Conservation (phyloP, 53 echinoderm and acorn worm genomes). For the Henricia sp. region DNA sequence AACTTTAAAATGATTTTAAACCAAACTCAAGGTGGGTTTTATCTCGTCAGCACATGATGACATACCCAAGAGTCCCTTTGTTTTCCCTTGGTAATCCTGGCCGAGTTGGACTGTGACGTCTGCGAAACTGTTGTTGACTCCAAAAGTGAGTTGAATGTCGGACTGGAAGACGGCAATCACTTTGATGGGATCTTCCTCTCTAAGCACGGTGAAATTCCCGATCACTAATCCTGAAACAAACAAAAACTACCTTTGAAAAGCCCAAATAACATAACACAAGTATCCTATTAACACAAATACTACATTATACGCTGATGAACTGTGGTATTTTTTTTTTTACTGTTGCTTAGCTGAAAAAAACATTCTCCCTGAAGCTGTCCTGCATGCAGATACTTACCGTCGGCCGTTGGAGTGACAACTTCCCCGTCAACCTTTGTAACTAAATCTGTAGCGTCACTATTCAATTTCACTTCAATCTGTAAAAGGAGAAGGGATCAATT, state of each 20-base stretch:
- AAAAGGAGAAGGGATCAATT: background rate
- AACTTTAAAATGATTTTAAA: no score
- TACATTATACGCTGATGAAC: no score
- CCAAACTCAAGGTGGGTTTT: no score
- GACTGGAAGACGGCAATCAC: background rate
- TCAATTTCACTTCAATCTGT: conserved; percentile 64
- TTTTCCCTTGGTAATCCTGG: background rate
- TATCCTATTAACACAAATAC: no score
- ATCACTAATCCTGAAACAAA: background rate
- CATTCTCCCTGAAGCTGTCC: no score
- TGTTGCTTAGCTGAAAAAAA: no score
- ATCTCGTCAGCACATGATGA: background rate
- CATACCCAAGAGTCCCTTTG: background rate
- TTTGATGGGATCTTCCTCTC: background rate
- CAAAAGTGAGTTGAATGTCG: background rate
- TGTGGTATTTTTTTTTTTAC: no score
- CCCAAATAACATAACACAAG: background rate
- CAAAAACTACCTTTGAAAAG: background rate
- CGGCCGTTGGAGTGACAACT: background rate
- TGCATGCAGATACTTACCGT: background rate
- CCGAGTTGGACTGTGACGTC: background rate
- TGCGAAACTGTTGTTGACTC: background rate
- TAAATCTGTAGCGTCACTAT: conserved; percentile 44
- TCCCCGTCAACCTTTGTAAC: conserved; percentile 40
- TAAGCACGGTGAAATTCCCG: background rate